A percentile compares a stretch with the other conserved stretches of the same genome.
Conservation (phyloP, 1,140 invertebrate genomes). For the Aphaenogaster rudis region DNA sequence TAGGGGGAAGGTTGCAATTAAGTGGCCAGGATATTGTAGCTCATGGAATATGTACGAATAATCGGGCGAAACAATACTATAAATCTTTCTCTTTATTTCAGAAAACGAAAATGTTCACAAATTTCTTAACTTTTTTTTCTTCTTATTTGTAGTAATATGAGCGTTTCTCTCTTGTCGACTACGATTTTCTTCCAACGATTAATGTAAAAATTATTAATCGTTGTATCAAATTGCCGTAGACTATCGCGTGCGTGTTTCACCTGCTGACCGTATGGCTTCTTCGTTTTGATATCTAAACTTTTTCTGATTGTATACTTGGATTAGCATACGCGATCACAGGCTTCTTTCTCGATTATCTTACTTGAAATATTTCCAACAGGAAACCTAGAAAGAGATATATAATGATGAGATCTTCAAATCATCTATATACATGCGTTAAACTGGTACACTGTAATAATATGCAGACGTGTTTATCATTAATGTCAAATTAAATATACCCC, state of each 20-base stretch:
- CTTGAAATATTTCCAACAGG: not conserved
- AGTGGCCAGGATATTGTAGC: not conserved
- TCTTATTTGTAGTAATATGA: not conserved
- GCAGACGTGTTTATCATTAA: slow-evolving; percentile 11
- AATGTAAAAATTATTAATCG: not conserved
- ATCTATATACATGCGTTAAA: not conserved
- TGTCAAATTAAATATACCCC: slow-evolving; percentile 25
- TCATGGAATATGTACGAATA: not conserved
- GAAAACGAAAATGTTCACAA: not conserved
- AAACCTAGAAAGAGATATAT: not conserved
- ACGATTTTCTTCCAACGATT: not conserved
- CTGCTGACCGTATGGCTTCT: slow-evolving; percentile 31
- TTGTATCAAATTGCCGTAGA: slow-evolving; percentile 1
- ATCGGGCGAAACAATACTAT: not conserved
- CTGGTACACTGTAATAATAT: not conserved
- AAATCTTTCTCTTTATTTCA: not conserved
- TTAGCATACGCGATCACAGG: slow-evolving; percentile 28
- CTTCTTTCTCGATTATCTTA: not conserved
- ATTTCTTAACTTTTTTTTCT: not conserved
- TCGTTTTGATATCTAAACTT: slow-evolving; percentile 9
- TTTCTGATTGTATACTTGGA: not conserved
- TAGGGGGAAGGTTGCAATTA: not conserved
- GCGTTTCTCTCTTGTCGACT: not conserved
- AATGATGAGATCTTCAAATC: slow-evolving; percentile 18
- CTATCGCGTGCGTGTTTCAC: not conserved